Conservation (phyloP, 2,113 vertebrate species). For the Sinocyclocheilus anshuiensis region DNA sequence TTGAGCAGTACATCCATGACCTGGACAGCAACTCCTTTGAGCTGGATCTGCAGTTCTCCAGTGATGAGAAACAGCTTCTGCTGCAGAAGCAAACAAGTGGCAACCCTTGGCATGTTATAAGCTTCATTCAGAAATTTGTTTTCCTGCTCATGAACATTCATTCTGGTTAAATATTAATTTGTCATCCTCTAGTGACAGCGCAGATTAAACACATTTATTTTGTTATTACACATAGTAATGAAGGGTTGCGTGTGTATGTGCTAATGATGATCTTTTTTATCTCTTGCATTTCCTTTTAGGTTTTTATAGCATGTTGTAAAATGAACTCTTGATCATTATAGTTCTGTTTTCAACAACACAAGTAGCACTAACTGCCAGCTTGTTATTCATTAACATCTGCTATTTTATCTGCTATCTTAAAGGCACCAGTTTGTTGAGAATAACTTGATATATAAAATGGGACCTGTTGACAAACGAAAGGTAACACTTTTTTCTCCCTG, state of each 20-base stretch:
- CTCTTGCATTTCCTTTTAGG: slow-evolving; percentile 14
- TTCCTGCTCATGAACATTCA: neutral
- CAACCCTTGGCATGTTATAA: slow-evolving; percentile 86
- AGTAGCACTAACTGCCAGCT: neutral
- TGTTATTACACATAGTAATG: neutral
- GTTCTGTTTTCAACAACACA: slow-evolving; percentile 14
- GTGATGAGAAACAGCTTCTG: slow-evolving; percentile 91
- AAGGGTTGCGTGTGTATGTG: neutral
- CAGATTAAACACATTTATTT: neutral
- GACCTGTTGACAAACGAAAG: slow-evolving; percentile 98
- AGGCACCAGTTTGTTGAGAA: slow-evolving; percentile 99
- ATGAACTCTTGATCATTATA: slow-evolving; percentile 1
- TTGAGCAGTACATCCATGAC: slow-evolving; percentile 98
- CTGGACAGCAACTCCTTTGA: slow-evolving; percentile 97
- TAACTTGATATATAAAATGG: slow-evolving; percentile 99
- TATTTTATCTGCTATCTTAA: slow-evolving; percentile 51
- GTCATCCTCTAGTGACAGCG: neutral
- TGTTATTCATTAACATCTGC: slow-evolving; percentile 2
- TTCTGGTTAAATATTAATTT: neutral
- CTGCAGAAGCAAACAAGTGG: slow-evolving; percentile 92
- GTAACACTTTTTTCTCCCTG: slow-evolving; percentile 69
- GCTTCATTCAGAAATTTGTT: neutral
- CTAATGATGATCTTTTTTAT: slow-evolving; percentile 16
- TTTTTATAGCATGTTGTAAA: slow-evolving; percentile 21
- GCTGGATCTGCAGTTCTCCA: slow-evolving; percentile 95